Conservation (phyloP, 2,888 invertebrate species). For the Ceratothoa steindachneri region DNA sequence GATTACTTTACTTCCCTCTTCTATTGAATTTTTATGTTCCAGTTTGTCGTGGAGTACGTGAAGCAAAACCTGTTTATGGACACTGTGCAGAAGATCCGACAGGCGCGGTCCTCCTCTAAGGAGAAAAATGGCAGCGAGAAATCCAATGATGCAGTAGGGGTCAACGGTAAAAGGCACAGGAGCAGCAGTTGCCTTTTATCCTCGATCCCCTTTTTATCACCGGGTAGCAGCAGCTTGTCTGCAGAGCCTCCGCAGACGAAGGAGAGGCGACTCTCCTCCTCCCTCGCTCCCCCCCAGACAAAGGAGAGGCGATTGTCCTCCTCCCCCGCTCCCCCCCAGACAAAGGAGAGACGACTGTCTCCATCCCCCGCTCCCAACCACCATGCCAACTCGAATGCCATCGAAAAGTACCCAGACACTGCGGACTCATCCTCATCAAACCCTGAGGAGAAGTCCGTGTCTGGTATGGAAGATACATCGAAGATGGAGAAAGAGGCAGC, state of each 20-base stretch:
- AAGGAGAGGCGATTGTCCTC: not conserved
- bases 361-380: not conserved
- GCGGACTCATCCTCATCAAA: not conserved
- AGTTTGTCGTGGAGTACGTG: slow-evolving; percentile 44
- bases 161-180: not conserved
- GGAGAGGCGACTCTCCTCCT: too few relatives aligned
- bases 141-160: not conserved
- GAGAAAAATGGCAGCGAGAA: not conserved
- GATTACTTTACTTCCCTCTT: too few relatives aligned
- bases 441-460: not conserved
- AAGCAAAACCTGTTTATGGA: slow-evolving; percentile 38
- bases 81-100: slow-evolving; percentile 34
- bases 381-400: not conserved
- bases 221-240: not conserved
- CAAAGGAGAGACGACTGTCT: not conserved
- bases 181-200: not conserved
- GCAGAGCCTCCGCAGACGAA: not conserved
- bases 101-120: slow-evolving; percentile 18
- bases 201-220: too few relatives aligned
- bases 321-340: not conserved
- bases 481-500: not conserved
- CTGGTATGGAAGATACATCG: not conserved
- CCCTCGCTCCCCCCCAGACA: not conserved
- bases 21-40: slow-evolving; percentile 15
- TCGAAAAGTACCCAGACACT: slow-evolving; percentile 1